Evolutionary conservation across 2,888 invertebrate species (phyloP), one percentile per base, ranked within the genome.

Genomic region (Cheiracanthium punctorium): DNA sequence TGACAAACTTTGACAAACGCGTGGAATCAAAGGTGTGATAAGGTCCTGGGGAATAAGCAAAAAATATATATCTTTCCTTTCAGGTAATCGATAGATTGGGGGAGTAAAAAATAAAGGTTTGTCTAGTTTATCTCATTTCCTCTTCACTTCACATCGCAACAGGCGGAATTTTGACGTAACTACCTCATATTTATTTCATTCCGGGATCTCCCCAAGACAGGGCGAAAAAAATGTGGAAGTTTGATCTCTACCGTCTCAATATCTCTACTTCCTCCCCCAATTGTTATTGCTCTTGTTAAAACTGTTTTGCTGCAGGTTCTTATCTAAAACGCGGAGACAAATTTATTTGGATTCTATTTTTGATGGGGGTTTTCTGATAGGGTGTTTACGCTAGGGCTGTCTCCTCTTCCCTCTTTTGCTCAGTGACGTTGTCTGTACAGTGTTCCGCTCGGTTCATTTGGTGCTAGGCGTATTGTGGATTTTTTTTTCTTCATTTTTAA

Each of bases 161-260:
- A 84, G 82, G 77, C 82, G 58, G 70, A 69, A 79, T 52, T 58
- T 58, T 70, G 84, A 85, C 84, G 72, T 79, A 85, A 85, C 84
- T 85, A 85, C 84, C 79, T 85, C 84, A 86, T 86, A 86, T 86
- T 86, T 86, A 80, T 86, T 86, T 86, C 85, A 80, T 75, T 65
- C 41, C 28, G 7, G 10, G 74, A 74, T 70, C 48, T 69, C 58
- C 37, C 41, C 64, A 43, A 52, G 65, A 79, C 48, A 79, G 58
- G n/a, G n/a, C n/a, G n/a, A n/a, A n/a, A n/a, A 75, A 75, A 75
- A 28, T 65, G 20, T 24, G 28, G 37, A 58, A 64, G 77, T 84
- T 79, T 85, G 79, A 85, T 85, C 84, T 65, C 33, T 72, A 71
- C 76, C 69, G 77, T 84, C 79, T 79, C 81, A 70, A 33, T 81